Base-by-base conservation (phyloP, 2,797 vertebrate species). In the Prionace glauca region DNA sequence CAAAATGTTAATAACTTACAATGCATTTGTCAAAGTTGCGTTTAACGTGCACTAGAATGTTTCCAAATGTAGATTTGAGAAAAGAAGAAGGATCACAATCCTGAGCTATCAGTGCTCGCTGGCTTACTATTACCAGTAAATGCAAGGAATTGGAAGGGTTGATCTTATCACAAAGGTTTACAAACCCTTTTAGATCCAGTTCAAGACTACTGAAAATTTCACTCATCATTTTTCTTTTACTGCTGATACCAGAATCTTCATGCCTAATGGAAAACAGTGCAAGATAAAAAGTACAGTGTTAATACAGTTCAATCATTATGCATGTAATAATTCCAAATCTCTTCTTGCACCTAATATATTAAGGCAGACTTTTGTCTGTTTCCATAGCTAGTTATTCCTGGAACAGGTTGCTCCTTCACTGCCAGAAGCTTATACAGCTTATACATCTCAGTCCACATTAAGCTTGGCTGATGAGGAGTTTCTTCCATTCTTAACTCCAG, bases 11-110 rank as follows among this genome's bases (percentile, higher is more conserved):
- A 72, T 74, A 45, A 97, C 97, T 97, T 96, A 97, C 96, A 0
- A 97, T 96, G 95, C 45, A 96, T 36, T 96, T 96, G 95, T 96
- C 96, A 96, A 97, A 96, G 97, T n/a, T 97, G 96, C 94, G 96
- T 95, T 97, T 97, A 96, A 96, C 95, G 95, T 96, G 96, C 41
- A 97, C 96, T 95, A 96, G 10, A 95, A 94, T 20, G 0, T 96
- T 96, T 29, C 96, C 96, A 87, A 97, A 96, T 60, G 96, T 12
- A 1, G 71, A 7, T 95, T 87, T 96, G 87, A 97, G 95, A 96
- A 97, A 97, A 84, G 96, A 96, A 0, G 92, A 96, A 32, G 72
- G 22, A 29, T 96, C 96, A 11, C 86, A 95, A 24, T 67, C 95
- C 96, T 96, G 94, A 50, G 72, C 84, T 41, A 95, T 96, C 24